These are phyloP conservation scores for Pelusios castaneus DNA, from an alignment of 2,113 vertebrate genomes.

Conservation along the genomic window DNA sequence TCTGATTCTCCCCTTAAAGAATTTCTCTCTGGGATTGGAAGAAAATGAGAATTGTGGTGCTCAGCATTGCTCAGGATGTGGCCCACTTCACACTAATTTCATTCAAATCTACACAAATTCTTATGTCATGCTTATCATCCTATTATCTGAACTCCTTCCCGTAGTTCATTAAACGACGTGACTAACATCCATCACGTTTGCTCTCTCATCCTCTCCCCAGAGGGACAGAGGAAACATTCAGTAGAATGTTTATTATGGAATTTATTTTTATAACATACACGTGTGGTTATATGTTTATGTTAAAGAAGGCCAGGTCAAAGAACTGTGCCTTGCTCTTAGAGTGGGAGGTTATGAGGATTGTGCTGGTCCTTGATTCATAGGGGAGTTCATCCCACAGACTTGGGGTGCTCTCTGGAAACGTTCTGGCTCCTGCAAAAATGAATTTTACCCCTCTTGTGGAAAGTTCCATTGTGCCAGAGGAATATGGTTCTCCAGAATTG, in stretches of 20 bases:
- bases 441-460: not conserved
- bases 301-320: not conserved
- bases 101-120: not conserved
- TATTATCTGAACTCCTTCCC: not conserved
- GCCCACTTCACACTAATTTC: not conserved
- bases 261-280: not conserved
- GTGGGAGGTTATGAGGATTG: not conserved
- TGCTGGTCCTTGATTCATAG: not conserved
- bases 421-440: not conserved
- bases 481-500: not conserved
- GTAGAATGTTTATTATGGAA: not conserved
- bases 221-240: not conserved
- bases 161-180: not conserved
- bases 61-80: not conserved
- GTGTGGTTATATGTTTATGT: not conserved
- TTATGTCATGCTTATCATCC: not conserved
- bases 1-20: slow-evolving; percentile 50
- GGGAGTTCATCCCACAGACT: not conserved
- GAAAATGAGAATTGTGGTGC: not conserved
- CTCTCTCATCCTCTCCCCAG: not conserved
- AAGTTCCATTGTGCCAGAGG: not conserved
- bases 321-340: not conserved
- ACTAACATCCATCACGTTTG: not conserved
- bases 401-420: not conserved
- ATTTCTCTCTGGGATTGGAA: slow-evolving; percentile 17